These are phyloP conservation scores for Mastigias papua DNA, from an alignment of 30 jellyfish, hydroid and myxozoan species.

Conservation along the genomic window DNA sequence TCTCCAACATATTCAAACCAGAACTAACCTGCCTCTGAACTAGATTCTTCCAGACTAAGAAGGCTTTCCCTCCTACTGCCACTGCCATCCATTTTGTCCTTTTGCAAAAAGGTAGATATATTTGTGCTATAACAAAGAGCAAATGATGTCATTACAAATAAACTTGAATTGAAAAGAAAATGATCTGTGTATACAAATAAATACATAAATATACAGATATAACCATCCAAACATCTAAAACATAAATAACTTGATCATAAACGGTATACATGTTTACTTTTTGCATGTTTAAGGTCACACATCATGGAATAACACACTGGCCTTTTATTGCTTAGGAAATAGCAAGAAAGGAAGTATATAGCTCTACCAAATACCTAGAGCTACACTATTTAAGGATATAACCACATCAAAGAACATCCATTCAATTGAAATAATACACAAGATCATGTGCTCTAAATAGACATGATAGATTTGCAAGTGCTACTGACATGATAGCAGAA, in stretches of 20 bases:
- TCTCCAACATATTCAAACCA: background rate
- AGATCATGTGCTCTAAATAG: conserved; percentile 47
- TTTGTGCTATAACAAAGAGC: conserved; percentile 44
- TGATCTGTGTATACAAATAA: no score
- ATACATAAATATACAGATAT: no score
- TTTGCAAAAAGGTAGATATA: conserved; percentile 32
- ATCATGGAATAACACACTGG: no score
- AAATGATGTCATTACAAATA: background rate
- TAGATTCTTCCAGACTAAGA: conserved; percentile 52
- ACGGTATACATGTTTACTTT: no score
- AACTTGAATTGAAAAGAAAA: no score
- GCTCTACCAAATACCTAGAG: no score
- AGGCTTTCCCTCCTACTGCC: conserved; percentile 36
- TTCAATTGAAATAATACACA: conserved; percentile 44
- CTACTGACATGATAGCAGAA: conserved; percentile 42
- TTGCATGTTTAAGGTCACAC: no score
- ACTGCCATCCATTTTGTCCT: conserved; percentile 50
- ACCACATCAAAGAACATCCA: conserved; percentile 35
- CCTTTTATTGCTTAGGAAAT: no score
- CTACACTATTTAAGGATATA: no score
- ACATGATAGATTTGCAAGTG: conserved; percentile 46
- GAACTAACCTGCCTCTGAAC: conserved; percentile 63
- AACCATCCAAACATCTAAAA: no score
- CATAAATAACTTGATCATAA: no score
- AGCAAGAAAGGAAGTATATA: no score